These are phyloP conservation scores for Helogale parvula DNA, from an alignment of 2,113 vertebrate species.

Conservation along the genomic window DNA sequence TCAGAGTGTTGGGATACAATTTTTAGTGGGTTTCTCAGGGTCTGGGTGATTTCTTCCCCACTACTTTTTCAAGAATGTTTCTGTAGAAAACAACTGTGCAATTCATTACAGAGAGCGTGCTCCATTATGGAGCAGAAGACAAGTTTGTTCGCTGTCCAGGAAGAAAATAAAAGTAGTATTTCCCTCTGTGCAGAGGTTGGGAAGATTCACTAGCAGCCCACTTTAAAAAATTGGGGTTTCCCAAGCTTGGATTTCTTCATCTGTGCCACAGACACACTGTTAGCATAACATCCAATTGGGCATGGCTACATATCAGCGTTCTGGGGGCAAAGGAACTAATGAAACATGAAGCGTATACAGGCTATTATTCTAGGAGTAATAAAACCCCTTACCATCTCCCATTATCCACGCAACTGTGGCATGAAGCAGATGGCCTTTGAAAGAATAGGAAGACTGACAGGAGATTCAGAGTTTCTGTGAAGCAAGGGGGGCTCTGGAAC, in stretches of 20 bases:
- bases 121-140: neutral
- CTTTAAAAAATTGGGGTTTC: neutral
- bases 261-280: neutral
- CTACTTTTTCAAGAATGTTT: neutral
- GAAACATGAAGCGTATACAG: neutral
- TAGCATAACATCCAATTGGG: neutral
- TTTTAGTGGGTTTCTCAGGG: neutral
- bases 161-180: neutral
- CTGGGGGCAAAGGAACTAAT: neutral
- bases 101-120: neutral
- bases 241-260: neutral
- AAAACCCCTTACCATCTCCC: neutral
- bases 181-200: neutral
- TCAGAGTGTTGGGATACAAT: neutral
- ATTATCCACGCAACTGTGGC: neutral
- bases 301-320: neutral
- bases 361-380: neutral
- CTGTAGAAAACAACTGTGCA: neutral
- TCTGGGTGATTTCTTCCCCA: neutral
- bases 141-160: neutral
- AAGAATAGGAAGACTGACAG: neutral
- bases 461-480: neutral
- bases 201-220: neutral
- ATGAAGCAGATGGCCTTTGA: neutral
- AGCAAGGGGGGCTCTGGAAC: neutral